Evolutionary conservation across 2,888 invertebrate genomes (phyloP).

Genomic region (Bimastos eiseni): DNA sequence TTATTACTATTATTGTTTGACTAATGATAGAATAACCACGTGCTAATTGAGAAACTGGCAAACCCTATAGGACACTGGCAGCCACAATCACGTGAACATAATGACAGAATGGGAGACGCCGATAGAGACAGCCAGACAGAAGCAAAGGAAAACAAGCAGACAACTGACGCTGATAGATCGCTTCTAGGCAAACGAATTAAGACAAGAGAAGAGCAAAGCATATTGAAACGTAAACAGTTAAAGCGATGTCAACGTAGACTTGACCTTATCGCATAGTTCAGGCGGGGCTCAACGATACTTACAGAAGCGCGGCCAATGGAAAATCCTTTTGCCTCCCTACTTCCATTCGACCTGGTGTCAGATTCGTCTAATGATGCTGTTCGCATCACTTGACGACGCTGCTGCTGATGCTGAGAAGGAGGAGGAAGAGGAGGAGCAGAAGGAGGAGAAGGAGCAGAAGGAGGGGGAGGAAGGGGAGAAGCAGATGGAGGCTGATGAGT

Average conservation of each 20-base stretch:
- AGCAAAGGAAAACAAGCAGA: neutral
- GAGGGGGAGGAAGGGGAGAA: neutral
- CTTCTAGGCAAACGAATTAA: neutral
- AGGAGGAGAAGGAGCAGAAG: neutral
- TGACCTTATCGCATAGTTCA: neutral
- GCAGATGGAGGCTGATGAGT: neutral
- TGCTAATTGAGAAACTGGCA: too few relatives aligned
- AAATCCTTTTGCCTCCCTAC: neutral
- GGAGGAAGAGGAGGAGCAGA: neutral
- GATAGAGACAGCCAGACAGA: neutral
- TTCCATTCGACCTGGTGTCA: neutral
- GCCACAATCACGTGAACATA: too few relatives aligned
- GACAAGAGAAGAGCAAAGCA: neutral
- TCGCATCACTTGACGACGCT: neutral
- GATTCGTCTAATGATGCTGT: neutral
- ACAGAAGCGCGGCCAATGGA: neutral
- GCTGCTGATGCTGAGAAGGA: neutral
- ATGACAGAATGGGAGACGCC: too few relatives aligned
- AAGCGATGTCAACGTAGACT: neutral
- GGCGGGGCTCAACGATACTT: neutral
- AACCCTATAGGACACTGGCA: neutral
- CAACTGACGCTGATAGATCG: neutral
- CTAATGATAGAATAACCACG: too few relatives aligned
- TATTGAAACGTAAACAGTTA: neutral
- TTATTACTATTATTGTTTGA: too few relatives aligned